phyloP scores from a whole-genome alignment of 2,888 invertebrate species.

The Diabrotica balteata region DNA sequence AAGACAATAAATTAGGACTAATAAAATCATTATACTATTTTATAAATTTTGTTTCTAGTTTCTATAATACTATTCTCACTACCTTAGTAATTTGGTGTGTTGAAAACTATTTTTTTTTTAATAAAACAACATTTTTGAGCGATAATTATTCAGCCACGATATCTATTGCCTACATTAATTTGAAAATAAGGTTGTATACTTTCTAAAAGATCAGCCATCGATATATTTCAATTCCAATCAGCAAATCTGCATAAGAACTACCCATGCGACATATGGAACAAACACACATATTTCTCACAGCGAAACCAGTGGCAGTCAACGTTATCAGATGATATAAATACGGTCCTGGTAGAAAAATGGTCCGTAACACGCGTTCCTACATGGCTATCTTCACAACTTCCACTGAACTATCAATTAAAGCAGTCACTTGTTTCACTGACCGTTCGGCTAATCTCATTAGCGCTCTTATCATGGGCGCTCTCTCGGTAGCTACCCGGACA shows the following conservation, averaged over 20 bases:
- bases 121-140: too few relatives aligned
- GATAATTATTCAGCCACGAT: too few relatives aligned
- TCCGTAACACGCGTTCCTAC: constrained; percentile 52
- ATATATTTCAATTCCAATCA: not conserved
- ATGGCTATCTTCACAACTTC: constrained; percentile 57
- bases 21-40: too few relatives aligned
- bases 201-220: too few relatives aligned
- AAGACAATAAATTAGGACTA: too few relatives aligned
- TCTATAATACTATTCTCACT: too few relatives aligned
- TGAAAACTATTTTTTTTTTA: too few relatives aligned
- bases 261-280: constrained; percentile 7
- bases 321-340: constrained; percentile 54
- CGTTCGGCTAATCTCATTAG: constrained; percentile 60
- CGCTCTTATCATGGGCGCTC: constrained; percentile 58
- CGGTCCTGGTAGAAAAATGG: constrained; percentile 43
- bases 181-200: too few relatives aligned
- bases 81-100: too few relatives aligned
- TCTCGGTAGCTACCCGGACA: constrained; percentile 56
- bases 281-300: constrained; percentile 13
- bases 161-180: too few relatives aligned
- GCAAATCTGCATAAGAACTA: not conserved
- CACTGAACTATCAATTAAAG: constrained; percentile 58
- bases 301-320: constrained; percentile 5
- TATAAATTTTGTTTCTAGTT: too few relatives aligned
- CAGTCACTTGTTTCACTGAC: constrained; percentile 50